phyloP scores from a whole-genome alignment of 2,113 vertebrate species.

The Ornithorhynchus anatinus region DNA sequence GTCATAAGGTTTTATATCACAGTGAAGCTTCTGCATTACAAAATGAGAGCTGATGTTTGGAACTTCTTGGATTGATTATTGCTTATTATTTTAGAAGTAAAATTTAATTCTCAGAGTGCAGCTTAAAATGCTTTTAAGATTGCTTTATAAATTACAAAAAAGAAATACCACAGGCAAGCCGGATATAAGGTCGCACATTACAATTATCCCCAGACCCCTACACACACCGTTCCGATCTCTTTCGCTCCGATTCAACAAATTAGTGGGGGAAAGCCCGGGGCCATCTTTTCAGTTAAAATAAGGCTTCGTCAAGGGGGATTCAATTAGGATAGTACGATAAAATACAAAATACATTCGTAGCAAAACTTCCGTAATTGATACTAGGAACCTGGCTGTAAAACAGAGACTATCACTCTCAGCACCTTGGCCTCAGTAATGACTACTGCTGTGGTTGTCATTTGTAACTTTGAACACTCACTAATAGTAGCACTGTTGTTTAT shows the following conservation, averaged over 20 bases:
- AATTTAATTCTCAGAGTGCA: conserved; percentile 22
- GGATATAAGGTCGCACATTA: background rate
- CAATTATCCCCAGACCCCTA: conserved; percentile 8
- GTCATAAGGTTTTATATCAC: conserved; percentile 38
- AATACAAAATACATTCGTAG: conserved; percentile 3
- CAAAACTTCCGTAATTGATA: conserved; percentile 18
- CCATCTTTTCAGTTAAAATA: conserved; percentile 23
- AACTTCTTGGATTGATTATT: conserved; percentile 10
- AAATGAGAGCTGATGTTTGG: conserved; percentile 41
- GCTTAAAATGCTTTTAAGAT: conserved; percentile 20
- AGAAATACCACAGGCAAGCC: background rate
- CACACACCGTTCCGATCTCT: conserved; percentile 7
- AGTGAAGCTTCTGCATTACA: conserved; percentile 30
- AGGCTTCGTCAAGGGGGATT: conserved; percentile 10
- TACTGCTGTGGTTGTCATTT: background rate
- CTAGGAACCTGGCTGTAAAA: background rate
- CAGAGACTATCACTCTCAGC: background rate
- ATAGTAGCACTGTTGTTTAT: background rate
- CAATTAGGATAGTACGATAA: conserved; percentile 19
- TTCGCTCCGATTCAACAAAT: conserved; percentile 39
- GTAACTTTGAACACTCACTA: background rate
- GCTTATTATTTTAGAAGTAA: conserved; percentile 41
- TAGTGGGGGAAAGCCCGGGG: background rate
- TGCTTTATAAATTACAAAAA: conserved; percentile 21
- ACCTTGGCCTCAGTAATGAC: background rate